phyloP scores from a whole-genome alignment of 2,888 invertebrate species.

The Rhynchonema sp. region DNA sequence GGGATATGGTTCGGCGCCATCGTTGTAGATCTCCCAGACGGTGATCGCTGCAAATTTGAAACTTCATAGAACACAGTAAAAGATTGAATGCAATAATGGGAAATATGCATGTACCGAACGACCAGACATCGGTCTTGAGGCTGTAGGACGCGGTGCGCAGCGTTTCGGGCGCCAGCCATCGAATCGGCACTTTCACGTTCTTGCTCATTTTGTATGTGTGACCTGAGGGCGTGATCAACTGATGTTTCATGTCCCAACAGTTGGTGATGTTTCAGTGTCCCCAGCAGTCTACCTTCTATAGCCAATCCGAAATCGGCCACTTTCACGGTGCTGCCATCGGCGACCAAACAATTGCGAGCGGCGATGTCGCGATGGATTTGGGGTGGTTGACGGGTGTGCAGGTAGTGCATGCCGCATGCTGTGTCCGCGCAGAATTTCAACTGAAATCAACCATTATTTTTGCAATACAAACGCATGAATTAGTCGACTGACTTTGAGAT shows the following conservation, averaged over 20 bases:
- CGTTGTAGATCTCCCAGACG: conserved; percentile 11
- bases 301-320: conserved; percentile 17
- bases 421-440: not conserved
- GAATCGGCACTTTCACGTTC: not conserved
- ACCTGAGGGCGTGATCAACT: not conserved
- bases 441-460: not conserved
- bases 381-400: not conserved
- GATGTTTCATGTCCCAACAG: no score
- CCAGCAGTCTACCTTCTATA: conserved; percentile 10
- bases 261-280: no score
- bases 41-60: conserved; percentile 7
- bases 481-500: not conserved
- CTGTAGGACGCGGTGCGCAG: conserved; percentile 10
- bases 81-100: no score
- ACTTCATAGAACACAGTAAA: no score
- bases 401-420: not conserved
- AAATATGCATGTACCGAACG: no score
- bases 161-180: conserved; percentile 15
- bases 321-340: conserved; percentile 11
- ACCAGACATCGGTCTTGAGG: conserved; percentile 13
- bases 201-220: not conserved
- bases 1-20: conserved; percentile 14
- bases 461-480: no score
- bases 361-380: conserved; percentile 13
- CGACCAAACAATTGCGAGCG: conserved; percentile 13